Evolutionary conservation across 2,888 invertebrate genomes (phyloP).

Genomic region (Stenchaetothrips biformis): DNA sequence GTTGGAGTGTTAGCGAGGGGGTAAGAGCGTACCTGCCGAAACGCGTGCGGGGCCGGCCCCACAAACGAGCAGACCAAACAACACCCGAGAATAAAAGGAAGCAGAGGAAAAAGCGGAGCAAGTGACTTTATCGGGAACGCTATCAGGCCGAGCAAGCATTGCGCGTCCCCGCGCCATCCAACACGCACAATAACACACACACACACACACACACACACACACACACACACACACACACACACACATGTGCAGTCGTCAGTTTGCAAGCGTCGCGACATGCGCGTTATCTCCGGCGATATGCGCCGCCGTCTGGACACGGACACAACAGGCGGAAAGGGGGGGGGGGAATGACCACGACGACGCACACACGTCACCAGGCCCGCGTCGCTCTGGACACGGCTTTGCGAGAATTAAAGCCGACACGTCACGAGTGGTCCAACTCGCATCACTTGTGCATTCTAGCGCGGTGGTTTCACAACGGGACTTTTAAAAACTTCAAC

Average conservation of each 20-base stretch:
- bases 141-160: not conserved
- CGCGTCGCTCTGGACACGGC: no score
- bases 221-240: not conserved
- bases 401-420: no score
- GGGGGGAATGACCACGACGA: no score
- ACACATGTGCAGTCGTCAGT: not conserved
- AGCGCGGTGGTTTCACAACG: no score
- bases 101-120: not conserved
- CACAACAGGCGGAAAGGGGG: not conserved
- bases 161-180: not conserved
- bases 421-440: no score
- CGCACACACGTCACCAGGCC: no score
- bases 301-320: not conserved
- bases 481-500: no score
- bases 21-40: no score
- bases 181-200: constrained; percentile 8
- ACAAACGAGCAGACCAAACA: no score
- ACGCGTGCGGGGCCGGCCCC: not conserved
- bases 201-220: constrained; percentile 4
- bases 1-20: not conserved
- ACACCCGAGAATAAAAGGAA: not conserved
- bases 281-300: not conserved
- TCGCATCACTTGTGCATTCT: no score
- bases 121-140: constrained; percentile 8
- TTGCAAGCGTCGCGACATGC: not conserved